Evolutionary conservation across 2,797 vertebrate species (phyloP), one percentile per base, ranked within the genome.

Genomic region (Eospalax fontanierii): DNA sequence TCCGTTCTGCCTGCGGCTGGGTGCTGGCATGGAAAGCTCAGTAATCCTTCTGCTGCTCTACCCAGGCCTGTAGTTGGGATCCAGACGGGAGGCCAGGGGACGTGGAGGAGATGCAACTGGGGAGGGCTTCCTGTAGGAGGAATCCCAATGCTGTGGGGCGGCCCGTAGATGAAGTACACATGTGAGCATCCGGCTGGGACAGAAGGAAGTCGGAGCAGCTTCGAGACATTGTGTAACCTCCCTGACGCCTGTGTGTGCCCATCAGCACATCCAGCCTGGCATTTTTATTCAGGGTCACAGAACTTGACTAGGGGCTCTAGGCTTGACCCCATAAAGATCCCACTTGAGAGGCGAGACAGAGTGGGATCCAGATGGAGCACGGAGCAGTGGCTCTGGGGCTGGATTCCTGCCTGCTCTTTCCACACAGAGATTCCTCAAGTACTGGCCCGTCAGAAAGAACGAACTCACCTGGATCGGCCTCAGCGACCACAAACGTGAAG

Each of bases 401-500:
- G 3, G 57, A 28, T 18, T 91, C 50, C 46, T 38, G 4, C 73
- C 35, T 9, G 2, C 21, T 24, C 6, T 16, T 3, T 18, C 21
- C 22, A 50, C 12, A 0, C 80, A 97, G 97, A 76, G 26, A 30
- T 96, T 96, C 74, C 81, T 97, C 28, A 61, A 73, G 43, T 63
- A 75, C 57, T 87, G 71, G 57, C 12, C n/a, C 21, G 35, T 75
- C 19, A 87, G 71, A n/a, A 63, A 46, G 38, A 63, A 24, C 4
- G 2, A 63, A 22, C 71, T 15, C 30, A 46, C 71, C 57, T 87
- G 95, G 95, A 90, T 97, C 0, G 89, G 97, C 43, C 97, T 97
- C 91, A 97, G 74, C 1, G 97, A 97, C 30, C 70, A 86, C 10
- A 78, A 59, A 71, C 82, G 18, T 2, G 93, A 97, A 54, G 94